Evolutionary conservation across 2,113 vertebrate species (phyloP).

Genomic region (Labrus mixtus): DNA sequence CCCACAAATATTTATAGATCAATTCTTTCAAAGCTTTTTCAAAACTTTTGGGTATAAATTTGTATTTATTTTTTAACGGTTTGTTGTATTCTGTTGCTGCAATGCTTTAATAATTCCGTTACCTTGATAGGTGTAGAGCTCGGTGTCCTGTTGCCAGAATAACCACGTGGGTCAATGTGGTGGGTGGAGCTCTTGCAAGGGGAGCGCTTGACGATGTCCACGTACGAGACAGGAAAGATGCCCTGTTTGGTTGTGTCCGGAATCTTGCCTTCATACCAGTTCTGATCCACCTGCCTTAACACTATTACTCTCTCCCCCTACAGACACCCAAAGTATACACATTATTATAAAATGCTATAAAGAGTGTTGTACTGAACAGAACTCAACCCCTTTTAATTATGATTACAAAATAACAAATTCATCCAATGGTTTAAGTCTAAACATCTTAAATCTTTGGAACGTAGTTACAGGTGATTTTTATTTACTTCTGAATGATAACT

Average conservation of each 20-base stretch:
- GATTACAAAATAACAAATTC: too few species aligned
- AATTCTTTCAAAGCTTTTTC: background rate
- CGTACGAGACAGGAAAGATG: slow-evolving; percentile 97
- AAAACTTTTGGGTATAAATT: background rate
- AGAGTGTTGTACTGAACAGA: background rate
- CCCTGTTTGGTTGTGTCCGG: slow-evolving; percentile 94
- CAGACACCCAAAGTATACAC: slow-evolving; percentile 44
- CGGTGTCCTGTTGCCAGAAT: slow-evolving; percentile 87
- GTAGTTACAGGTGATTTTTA: too few species aligned
- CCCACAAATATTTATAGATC: background rate
- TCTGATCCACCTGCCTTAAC: slow-evolving; percentile 95
- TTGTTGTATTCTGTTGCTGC: background rate
- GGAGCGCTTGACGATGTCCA: slow-evolving; percentile 92
- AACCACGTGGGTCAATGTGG: slow-evolving; percentile 87
- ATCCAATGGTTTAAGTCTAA: too few species aligned
- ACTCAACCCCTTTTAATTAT: too few species aligned
- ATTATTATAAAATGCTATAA: background rate
- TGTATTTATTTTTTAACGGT: background rate
- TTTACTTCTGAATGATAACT: too few species aligned
- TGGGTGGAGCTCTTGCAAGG: slow-evolving; percentile 86
- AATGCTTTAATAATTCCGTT: slow-evolving; percentile 55
- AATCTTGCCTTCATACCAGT: slow-evolving; percentile 98
- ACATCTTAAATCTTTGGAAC: too few species aligned
- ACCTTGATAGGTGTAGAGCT: slow-evolving; percentile 90
- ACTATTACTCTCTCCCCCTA: slow-evolving; percentile 95